These are phyloP conservation scores for Mastomys natalensis DNA, from an alignment of 2,113 vertebrate genomes.

Conservation along the genomic window DNA sequence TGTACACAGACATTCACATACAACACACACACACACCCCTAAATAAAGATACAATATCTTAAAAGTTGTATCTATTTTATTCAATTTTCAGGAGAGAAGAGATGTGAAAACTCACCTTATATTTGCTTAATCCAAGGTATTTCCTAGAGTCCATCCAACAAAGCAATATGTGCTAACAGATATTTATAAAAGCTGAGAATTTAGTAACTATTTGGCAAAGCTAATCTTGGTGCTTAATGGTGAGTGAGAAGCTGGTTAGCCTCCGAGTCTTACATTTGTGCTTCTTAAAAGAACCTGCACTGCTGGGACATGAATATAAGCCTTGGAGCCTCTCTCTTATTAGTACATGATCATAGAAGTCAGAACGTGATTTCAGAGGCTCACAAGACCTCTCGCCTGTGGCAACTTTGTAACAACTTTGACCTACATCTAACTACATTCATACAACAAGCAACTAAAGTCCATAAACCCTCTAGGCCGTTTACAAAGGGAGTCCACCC, in stretches of 20 bases:
- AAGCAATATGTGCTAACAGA: neutral
- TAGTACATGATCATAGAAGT: constrained; percentile 17
- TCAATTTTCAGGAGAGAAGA: neutral
- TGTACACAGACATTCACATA: neutral
- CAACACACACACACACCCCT: neutral
- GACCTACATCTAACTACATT: neutral
- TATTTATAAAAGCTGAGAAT: neutral
- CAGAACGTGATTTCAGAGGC: constrained; percentile 28
- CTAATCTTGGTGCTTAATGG: neutral
- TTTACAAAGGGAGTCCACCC: constrained; percentile 48
- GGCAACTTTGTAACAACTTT: constrained; percentile 26
- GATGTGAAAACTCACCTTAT: neutral
- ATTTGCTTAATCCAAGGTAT: neutral
- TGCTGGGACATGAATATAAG: neutral
- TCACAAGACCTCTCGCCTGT: neutral
- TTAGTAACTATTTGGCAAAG: constrained; percentile 28
- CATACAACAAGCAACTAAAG: constrained; percentile 47
- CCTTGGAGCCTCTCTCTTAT: neutral
- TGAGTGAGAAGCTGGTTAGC: neutral
- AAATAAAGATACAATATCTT: neutral
- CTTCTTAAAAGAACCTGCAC: neutral
- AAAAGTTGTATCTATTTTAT: constrained; percentile 12
- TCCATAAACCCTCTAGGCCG: constrained; percentile 8
- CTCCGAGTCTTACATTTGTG: neutral
- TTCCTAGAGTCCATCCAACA: neutral